Conservation (phyloP, 2,113 vertebrate species). For the Rhinogobius similis region DNA sequence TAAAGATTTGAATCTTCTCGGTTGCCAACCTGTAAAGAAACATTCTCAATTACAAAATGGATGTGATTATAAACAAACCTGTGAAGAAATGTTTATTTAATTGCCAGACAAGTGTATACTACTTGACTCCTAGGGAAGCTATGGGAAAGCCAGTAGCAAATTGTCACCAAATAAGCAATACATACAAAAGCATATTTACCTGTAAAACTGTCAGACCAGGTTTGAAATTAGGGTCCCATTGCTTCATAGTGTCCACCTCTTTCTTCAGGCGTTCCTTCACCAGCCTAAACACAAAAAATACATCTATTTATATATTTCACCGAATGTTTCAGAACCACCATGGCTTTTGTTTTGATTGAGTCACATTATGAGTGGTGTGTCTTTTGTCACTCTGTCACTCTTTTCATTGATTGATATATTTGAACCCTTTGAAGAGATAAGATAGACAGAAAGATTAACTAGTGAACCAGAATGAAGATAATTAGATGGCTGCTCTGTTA, state of each 20-base stretch:
- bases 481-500: too few species aligned
- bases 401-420: neutral
- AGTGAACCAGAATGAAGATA: neutral
- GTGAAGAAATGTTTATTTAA: neutral
- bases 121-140: constrained; percentile 14
- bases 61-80: neutral
- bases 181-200: constrained; percentile 68
- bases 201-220: constrained; percentile 94
- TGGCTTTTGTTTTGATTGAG: neutral
- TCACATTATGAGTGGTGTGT: neutral
- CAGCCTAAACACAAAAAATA: constrained; percentile 75
- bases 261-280: constrained; percentile 87
- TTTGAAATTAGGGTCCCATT: constrained; percentile 83
- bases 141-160: constrained; percentile 5
- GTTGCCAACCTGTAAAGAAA: constrained; percentile 87
- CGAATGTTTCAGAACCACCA: neutral
- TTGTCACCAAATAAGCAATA: neutral
- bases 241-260: constrained; percentile 86
- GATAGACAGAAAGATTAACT: neutral
- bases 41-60: neutral
- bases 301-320: neutral
- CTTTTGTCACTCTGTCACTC: neutral
- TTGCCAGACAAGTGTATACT: neutral
- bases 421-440: neutral
- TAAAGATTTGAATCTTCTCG: constrained; percentile 96